Percentiles rank a stretch among this genome's conserved stretches.
These are phyloP conservation scores for Melinaea marsaeus DNA, from an alignment of 2,888 invertebrate species.

Conservation along the genomic window DNA sequence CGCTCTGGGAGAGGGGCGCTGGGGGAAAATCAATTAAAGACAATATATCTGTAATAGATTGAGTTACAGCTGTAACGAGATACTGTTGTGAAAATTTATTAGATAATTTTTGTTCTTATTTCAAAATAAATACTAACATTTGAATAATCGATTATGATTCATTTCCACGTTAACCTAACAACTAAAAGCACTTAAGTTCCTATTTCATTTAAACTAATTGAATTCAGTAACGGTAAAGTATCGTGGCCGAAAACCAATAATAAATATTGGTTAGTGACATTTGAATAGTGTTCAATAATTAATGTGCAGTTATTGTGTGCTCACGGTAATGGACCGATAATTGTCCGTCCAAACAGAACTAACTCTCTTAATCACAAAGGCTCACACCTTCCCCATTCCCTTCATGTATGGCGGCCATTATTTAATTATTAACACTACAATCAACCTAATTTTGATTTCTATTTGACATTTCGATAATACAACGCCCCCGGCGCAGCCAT, in stretches of 20 bases:
- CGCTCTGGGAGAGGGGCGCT: conserved; percentile 53
- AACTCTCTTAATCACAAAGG: conserved; percentile 73
- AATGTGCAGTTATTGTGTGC: conserved; percentile 67
- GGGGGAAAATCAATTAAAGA: conserved; percentile 71
- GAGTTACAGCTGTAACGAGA: conserved; percentile 50
- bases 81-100: conserved; percentile 45
- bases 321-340: conserved; percentile 74
- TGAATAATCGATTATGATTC: too few relatives aligned
- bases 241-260: conserved; percentile 36
- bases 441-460: conserved; percentile 78
- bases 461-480: conserved; percentile 76
- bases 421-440: conserved; percentile 77
- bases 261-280: conserved; percentile 48
- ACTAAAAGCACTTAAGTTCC: conserved; percentile 19
- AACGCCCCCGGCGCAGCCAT: conserved; percentile 67
- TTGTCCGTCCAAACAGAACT: conserved; percentile 75
- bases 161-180: neutral
- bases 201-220: conserved; percentile 34
- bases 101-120: neutral
- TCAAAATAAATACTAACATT: neutral
- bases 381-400: conserved; percentile 60
- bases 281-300: conserved; percentile 62
- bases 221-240: conserved; percentile 33
- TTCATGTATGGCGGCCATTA: conserved; percentile 52
- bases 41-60: conserved; percentile 60